phyloP scores from a whole-genome alignment of 2,888 invertebrate genomes.

The Ormyrus labotus region DNA sequence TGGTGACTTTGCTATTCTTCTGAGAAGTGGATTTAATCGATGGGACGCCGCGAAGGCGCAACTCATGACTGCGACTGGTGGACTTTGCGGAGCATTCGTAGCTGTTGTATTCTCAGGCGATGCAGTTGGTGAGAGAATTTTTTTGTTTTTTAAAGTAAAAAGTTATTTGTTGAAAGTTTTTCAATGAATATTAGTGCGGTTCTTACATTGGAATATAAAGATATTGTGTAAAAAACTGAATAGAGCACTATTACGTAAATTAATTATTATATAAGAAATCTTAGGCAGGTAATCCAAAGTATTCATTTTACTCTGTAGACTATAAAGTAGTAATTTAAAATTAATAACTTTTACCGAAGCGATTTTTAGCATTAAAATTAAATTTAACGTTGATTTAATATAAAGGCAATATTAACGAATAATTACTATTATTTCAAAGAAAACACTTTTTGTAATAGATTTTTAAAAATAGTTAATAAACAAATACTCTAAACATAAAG shows the following conservation, averaged over 20 bases:
- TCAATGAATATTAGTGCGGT: background rate
- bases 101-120: conserved; percentile 91
- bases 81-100: conserved; percentile 90
- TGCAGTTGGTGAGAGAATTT: conserved; percentile 81
- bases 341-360: too few species aligned
- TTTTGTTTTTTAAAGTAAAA: background rate
- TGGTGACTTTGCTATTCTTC: conserved; percentile 97
- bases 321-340: too few species aligned
- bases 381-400: too few species aligned
- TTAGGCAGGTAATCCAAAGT: too few species aligned
- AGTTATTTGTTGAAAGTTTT: background rate
- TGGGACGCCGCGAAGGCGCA: conserved; percentile 98
- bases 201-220: too few species aligned
- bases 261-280: too few species aligned
- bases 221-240: too few species aligned
- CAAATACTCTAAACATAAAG: conserved; percentile 20
- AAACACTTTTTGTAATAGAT: background rate
- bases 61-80: conserved; percentile 91
- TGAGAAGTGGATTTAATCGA: conserved; percentile 93
- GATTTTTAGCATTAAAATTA: too few species aligned
- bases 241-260: too few species aligned
- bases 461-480: background rate
- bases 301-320: too few species aligned
- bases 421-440: background rate
- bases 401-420: too few species aligned